Evolutionary conservation across 2,797 vertebrate genomes (phyloP), one percentile per base, ranked within the genome.

Genomic region (Hoplostethus atlanticus): DNA sequence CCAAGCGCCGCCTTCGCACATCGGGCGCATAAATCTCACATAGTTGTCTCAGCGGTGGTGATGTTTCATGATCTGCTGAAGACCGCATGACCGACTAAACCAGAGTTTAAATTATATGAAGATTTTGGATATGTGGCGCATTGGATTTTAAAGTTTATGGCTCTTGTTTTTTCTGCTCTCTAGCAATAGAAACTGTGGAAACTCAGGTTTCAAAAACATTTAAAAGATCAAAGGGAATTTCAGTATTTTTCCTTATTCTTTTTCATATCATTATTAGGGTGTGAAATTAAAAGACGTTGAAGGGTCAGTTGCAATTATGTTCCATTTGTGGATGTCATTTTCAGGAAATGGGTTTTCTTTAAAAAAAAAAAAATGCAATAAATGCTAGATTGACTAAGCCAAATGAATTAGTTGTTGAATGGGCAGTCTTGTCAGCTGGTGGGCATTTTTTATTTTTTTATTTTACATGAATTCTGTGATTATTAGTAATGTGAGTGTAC

Each of bases 221-320:
- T 61, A 17, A 60, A 60, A 73, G 86, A 92, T 92, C 87, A 91
- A 91, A 93, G 85, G 54, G 50, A 84, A 66, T 68, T 61, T 52
- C 57, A 0, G 80, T 76, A 77, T 88, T 85, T 85, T 77, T 62
- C n/a, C 77, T 73, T 66, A 84, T 89, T 87, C 90, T 81, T 81
- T 80, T 85, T 84, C 84, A 79, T 85, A 56, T 82, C 79, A 57
- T 88, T 80, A 83, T 84, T 85, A 87, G 86, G 80, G 85, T 90
- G 87, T 91, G 89, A 92, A 91, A 91, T 93, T 90, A 87, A 91
- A 87, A 83, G 76, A 91, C 88, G 80, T 42, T 40, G 59, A 87
- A 71, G 77, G 90, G 89, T 91, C 90, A 88, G 57, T 67, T 48
- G 81, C 90, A 93, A 90, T 91, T 93, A 89, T 77, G 71, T 79